Percentiles rank a stretch among this genome's conserved stretches.
phyloP scores from a whole-genome alignment of 2,797 vertebrate genomes.

The Enteromius thamalakanensis region DNA sequence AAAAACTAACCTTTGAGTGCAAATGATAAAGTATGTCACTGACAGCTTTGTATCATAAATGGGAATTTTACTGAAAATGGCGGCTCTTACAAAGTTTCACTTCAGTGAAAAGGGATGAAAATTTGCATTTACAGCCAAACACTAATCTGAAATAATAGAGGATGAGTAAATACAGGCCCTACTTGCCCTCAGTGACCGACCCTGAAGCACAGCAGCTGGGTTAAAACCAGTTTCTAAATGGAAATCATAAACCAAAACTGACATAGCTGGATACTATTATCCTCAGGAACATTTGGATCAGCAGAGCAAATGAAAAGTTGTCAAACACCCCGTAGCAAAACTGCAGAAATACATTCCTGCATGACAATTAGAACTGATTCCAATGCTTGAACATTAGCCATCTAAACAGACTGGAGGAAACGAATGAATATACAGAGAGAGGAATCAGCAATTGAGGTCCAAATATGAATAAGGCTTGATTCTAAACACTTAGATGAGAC shows the following conservation, averaged over 20 bases:
- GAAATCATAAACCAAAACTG: slow-evolving; percentile 43
- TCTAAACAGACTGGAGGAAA: slow-evolving; percentile 4
- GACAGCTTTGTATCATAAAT: not conserved
- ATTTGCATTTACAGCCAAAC: not conserved
- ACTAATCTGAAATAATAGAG: slow-evolving; percentile 5
- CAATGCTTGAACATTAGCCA: slow-evolving; percentile 12
- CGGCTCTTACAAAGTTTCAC: not conserved
- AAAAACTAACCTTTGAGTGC: not conserved
- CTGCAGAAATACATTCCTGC: slow-evolving; percentile 22
- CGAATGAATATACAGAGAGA: not conserved
- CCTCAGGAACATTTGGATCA: slow-evolving; percentile 30
- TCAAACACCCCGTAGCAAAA: slow-evolving; percentile 31
- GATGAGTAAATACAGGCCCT: slow-evolving; percentile 15
- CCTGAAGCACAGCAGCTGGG: slow-evolving; percentile 45
- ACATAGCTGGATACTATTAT: slow-evolving; percentile 32
- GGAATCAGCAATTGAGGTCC: not conserved
- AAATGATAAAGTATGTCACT: not conserved
- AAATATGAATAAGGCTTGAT: slow-evolving; percentile 8
- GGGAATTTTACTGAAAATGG: not conserved
- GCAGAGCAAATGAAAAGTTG: slow-evolving; percentile 28
- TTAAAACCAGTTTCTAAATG: slow-evolving; percentile 27
- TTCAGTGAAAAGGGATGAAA: not conserved
- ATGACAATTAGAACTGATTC: slow-evolving; percentile 12
- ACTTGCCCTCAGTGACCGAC: slow-evolving; percentile 29
- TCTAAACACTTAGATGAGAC: not conserved